Evolutionary conservation across 2,113 vertebrate species (phyloP).

Genomic region (Pongo abelii): DNA sequence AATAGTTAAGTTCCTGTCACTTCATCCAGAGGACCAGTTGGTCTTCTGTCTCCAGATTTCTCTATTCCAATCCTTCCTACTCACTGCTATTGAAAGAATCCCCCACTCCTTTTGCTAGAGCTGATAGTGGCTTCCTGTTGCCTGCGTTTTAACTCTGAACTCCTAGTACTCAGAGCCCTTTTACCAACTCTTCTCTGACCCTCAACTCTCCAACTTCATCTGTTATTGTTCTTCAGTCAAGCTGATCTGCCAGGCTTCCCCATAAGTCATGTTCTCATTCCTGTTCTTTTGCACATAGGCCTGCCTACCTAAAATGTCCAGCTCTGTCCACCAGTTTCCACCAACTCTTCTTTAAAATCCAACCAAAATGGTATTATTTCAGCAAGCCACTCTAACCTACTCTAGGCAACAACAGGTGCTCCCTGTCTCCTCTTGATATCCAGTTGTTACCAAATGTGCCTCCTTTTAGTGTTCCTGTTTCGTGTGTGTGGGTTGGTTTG

Average conservation of each 20-base stretch:
- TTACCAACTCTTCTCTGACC: neutral
- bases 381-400: neutral
- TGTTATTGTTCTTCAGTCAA: neutral
- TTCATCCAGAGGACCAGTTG: constrained; percentile 22
- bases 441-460: neutral
- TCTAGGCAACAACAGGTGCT: neutral
- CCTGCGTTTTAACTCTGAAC: neutral
- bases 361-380: neutral
- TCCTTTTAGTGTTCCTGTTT: neutral
- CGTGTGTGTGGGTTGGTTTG: neutral
- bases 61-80: neutral
- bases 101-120: neutral
- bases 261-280: neutral
- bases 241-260: neutral
- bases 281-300: neutral
- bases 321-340: neutral
- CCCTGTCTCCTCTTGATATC: neutral
- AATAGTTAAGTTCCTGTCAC: neutral
- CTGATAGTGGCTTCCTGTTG: neutral
- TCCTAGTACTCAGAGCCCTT: neutral
- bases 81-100: neutral
- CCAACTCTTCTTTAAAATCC: neutral
- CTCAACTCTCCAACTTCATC: neutral
- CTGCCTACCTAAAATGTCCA: neutral
- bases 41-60: constrained; percentile 34